Conservation (phyloP, 23 tunicate genomes). For the Aplidium turbinatum region DNA sequence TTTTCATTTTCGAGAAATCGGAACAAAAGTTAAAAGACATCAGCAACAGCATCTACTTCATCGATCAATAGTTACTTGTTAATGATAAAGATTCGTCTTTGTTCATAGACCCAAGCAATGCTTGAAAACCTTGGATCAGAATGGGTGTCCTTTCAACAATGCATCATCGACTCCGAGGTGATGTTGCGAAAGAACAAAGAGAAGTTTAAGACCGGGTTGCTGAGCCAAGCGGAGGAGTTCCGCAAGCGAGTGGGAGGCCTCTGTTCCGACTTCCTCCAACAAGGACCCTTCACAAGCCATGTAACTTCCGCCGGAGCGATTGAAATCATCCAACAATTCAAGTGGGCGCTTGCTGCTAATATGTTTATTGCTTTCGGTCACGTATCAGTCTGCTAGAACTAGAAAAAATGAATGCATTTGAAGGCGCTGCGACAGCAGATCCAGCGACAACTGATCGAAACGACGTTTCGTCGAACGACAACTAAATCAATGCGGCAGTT, state of each 20-base stretch:
- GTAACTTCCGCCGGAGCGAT: slow-evolving; percentile 64
- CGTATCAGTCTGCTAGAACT: too few relatives aligned
- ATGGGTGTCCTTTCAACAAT: slow-evolving; percentile 84
- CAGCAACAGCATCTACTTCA: too few relatives aligned
- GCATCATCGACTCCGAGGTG: slow-evolving; percentile 77
- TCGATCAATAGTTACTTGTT: too few relatives aligned
- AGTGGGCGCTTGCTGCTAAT: slow-evolving; percentile 54
- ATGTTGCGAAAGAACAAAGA: slow-evolving; percentile 93
- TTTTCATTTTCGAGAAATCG: too few relatives aligned
- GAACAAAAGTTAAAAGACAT: too few relatives aligned
- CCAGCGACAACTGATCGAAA: too few relatives aligned
- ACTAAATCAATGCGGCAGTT: too few relatives aligned
- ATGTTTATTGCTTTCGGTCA: too few relatives aligned
- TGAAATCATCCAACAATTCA: slow-evolving; percentile 64
- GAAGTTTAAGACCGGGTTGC: slow-evolving; percentile 85
- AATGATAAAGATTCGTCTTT: too few relatives aligned
- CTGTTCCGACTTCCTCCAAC: slow-evolving; percentile 70
- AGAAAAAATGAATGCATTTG: too few relatives aligned
- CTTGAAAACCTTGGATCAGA: slow-evolving; percentile 73
- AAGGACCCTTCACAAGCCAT: slow-evolving; percentile 87
- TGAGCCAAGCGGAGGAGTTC: slow-evolving; percentile 95
- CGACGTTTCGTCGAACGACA: too few relatives aligned
- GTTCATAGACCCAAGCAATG: slow-evolving; percentile 58
- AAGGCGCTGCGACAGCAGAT: too few relatives aligned
- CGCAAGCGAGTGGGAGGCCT: slow-evolving; percentile 73